A percentile compares a stretch with the other conserved stretches of the same genome.
These are phyloP conservation scores for Trematomus bernacchii DNA, from an alignment of 2,797 vertebrate genomes.

Conservation along the genomic window DNA sequence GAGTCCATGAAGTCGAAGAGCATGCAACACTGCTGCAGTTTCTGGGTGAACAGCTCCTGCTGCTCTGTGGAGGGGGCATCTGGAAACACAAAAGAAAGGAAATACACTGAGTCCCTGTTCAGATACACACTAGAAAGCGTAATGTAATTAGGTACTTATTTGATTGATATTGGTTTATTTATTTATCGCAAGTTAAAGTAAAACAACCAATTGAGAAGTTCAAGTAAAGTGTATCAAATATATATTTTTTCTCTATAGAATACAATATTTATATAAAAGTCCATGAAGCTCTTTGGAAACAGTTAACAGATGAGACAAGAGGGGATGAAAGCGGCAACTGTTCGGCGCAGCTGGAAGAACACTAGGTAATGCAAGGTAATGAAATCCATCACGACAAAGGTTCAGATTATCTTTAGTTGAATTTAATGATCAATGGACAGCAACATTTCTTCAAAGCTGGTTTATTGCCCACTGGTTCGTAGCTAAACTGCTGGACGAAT, in stretches of 20 bases:
- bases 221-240: no score
- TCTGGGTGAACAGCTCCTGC: slow-evolving; percentile 96
- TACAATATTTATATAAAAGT: no score
- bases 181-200: no score
- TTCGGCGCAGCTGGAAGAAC: neutral
- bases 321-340: neutral
- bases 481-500: slow-evolving; percentile 2
- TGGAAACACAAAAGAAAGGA: slow-evolving; percentile 73
- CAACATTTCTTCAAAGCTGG: neutral
- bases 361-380: neutral
- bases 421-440: neutral
- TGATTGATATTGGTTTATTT: no score
- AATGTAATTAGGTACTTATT: neutral
- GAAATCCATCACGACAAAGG: neutral
- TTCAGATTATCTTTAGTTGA: neutral
- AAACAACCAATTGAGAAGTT: no score
- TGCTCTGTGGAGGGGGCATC: slow-evolving; percentile 95
- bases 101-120: slow-evolving; percentile 32
- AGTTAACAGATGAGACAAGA: slow-evolving; percentile 6
- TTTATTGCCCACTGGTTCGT: slow-evolving; percentile 12
- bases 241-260: no score
- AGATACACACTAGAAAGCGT: neutral
- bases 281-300: neutral
- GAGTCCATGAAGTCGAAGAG: slow-evolving; percentile 98
- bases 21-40: slow-evolving; percentile 96